Conservation (phyloP, 2,888 invertebrate species). For the Graphium colonna region DNA sequence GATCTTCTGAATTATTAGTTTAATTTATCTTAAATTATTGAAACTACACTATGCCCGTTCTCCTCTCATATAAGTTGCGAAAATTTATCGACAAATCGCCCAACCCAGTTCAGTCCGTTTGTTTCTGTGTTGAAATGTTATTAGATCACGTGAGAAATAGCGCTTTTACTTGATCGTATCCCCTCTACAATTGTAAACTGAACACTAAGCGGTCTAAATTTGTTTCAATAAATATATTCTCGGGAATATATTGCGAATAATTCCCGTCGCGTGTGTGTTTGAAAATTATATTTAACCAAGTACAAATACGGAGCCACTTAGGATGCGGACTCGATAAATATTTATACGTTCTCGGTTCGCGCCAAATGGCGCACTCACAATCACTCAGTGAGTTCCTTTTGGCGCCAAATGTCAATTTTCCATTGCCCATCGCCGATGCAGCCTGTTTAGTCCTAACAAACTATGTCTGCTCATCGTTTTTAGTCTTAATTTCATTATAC, state of each 20-base stretch:
- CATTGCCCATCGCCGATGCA: constrained; percentile 53
- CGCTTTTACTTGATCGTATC: not conserved
- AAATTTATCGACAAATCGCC: not conserved
- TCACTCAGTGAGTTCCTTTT: constrained; percentile 55
- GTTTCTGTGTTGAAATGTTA: not conserved
- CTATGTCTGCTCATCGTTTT: constrained; percentile 37
- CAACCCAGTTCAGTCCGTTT: not conserved
- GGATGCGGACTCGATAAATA: constrained; percentile 55
- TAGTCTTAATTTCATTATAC: constrained; percentile 38
- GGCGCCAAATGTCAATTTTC: constrained; percentile 71
- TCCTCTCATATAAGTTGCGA: not conserved
- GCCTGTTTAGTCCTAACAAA: constrained; percentile 45
- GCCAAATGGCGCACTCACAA: constrained; percentile 55
- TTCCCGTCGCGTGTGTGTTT: not conserved
- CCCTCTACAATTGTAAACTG: not conserved
- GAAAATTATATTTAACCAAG: constrained; percentile 14
- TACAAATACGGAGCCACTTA: constrained; percentile 43
- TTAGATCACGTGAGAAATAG: not conserved
- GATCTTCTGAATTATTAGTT: too few species aligned
- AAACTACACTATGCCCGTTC: too few species aligned
- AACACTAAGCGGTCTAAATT: not conserved
- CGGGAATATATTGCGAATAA: constrained; percentile 10
- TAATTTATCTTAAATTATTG: too few species aligned
- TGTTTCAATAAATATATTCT: not conserved
- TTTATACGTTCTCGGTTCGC: constrained; percentile 52